Conservation (phyloP, 2,888 invertebrate species). For the Reticulitermes lucifugus region DNA sequence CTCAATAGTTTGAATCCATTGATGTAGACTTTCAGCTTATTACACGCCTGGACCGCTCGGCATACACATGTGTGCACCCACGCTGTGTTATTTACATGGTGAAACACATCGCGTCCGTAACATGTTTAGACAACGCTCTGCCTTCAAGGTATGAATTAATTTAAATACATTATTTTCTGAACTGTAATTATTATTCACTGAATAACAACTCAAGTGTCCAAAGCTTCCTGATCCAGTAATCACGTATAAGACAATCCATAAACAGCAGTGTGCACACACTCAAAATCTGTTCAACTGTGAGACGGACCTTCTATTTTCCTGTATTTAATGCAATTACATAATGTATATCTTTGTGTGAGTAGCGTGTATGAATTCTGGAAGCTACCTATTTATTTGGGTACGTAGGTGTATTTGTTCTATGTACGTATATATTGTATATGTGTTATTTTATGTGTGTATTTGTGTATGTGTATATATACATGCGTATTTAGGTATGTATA, state of each 20-base stretch:
- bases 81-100: background rate
- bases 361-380: too few species aligned
- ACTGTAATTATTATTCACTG: background rate
- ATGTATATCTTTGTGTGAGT: too few species aligned
- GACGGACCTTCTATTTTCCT: too few species aligned
- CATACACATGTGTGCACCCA: background rate
- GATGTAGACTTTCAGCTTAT: conserved; percentile 5
- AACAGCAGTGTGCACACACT: background rate
- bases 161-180: conserved; percentile 1
- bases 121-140: conserved; percentile 3
- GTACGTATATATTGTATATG: background rate
- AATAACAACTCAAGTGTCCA: background rate
- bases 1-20: conserved; percentile 4
- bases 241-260: too few species aligned
- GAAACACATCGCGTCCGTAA: background rate
- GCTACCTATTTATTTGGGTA: background rate
- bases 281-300: too few species aligned
- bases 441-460: background rate
- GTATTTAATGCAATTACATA: too few species aligned
- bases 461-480: background rate
- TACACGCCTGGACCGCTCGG: background rate
- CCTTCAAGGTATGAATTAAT: conserved; percentile 15
- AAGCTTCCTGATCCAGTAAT: too few species aligned
- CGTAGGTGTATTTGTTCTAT: background rate
- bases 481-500: background rate